These are phyloP conservation scores for Melanaphis sacchari DNA, from an alignment of 1,140 invertebrate genomes.

Conservation along the genomic window DNA sequence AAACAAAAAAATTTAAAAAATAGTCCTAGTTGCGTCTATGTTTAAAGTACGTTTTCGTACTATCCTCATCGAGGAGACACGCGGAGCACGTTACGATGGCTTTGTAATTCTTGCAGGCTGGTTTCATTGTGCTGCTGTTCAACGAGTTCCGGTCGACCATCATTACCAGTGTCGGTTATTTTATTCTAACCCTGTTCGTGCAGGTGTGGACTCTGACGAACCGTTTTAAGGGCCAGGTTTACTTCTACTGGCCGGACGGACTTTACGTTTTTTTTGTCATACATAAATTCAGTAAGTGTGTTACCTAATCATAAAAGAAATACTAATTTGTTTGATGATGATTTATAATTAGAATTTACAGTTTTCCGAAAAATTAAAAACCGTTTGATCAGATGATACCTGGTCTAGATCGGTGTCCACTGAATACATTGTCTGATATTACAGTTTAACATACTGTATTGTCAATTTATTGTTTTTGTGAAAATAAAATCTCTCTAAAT, in stretches of 20 bases:
- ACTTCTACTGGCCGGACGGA: constrained; percentile 58
- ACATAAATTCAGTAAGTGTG: constrained; percentile 59
- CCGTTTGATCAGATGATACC: background rate
- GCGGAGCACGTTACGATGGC: background rate
- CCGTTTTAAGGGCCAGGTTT: constrained; percentile 57
- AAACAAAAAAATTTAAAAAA: too few relatives aligned
- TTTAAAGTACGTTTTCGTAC: too few relatives aligned
- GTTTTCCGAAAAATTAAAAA: background rate
- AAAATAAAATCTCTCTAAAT: too few relatives aligned
- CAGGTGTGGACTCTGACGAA: constrained; percentile 55
- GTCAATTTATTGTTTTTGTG: too few relatives aligned
- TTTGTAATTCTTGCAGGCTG: constrained; percentile 58
- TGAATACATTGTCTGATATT: background rate
- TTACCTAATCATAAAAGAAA: background rate
- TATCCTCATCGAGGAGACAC: background rate
- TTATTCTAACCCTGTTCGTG: constrained; percentile 58
- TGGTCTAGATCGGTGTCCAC: background rate
- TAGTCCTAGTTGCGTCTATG: too few relatives aligned
- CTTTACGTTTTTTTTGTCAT: constrained; percentile 57
- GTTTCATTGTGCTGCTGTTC: constrained; percentile 59
- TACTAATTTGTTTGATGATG: background rate
- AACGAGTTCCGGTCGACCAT: constrained; percentile 58
- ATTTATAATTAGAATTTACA: background rate
- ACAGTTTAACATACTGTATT: too few relatives aligned
- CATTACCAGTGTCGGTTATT: constrained; percentile 55